Evolutionary conservation across 2,888 invertebrate species (phyloP).

Genomic region (Agonopterix subpropinquella): DNA sequence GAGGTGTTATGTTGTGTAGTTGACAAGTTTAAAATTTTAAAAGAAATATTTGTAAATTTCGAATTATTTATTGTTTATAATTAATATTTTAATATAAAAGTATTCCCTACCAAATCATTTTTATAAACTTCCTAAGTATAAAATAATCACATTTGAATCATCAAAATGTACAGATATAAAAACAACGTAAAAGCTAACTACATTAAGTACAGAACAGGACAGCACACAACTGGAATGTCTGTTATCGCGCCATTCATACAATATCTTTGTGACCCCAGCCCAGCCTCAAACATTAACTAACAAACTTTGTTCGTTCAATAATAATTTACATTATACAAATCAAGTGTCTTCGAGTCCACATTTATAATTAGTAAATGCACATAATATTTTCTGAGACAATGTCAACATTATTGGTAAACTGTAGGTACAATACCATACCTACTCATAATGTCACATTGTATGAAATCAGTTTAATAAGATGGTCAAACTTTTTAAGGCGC

Average conservation of each 20-base stretch:
- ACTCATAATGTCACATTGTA: too few relatives aligned
- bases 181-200: slow-evolving; percentile 31
- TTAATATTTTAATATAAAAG: slow-evolving; percentile 50
- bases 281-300: slow-evolving; percentile 2
- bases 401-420: too few relatives aligned
- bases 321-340: background rate
- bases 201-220: slow-evolving; percentile 68
- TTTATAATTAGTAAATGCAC: slow-evolving; percentile 59
- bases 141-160: slow-evolving; percentile 49
- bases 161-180: slow-evolving; percentile 68
- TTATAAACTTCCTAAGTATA: slow-evolving; percentile 26
- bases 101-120: slow-evolving; percentile 39
- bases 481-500: too few relatives aligned
- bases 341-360: slow-evolving; percentile 49
- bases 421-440: too few relatives aligned
- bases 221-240: slow-evolving; percentile 69
- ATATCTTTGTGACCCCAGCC: slow-evolving; percentile 29
- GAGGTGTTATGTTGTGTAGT: too few relatives aligned
- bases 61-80: slow-evolving; percentile 52
- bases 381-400: too few relatives aligned
- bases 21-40: background rate
- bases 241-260: slow-evolving; percentile 26
- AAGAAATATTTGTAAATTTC: slow-evolving; percentile 22
- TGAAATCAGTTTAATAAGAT: too few relatives aligned
- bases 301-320: background rate